Evolutionary conservation across 2,113 vertebrate species (phyloP).

Genomic region (Gasterosteus nipponicus): DNA sequence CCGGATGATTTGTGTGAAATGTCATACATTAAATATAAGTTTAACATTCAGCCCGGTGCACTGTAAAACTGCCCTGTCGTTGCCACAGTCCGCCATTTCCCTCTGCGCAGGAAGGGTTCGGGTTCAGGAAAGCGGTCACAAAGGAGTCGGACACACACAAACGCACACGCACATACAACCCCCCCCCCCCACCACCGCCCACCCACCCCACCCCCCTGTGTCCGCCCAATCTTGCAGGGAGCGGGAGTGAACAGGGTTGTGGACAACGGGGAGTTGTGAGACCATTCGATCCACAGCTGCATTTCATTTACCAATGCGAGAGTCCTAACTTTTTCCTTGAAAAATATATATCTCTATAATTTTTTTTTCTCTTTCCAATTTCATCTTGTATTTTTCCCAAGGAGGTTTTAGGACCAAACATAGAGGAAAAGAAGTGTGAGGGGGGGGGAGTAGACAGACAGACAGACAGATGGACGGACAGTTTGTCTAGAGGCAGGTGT

Average conservation of each 20-base stretch:
- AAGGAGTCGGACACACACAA: constrained; percentile 74
- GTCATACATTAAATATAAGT: constrained; percentile 91
- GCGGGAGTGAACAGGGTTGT: constrained; percentile 29
- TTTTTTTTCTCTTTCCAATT: constrained; percentile 63
- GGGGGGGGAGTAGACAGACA: constrained; percentile 27
- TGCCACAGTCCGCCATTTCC: constrained; percentile 80
- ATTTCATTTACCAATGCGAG: constrained; percentile 79
- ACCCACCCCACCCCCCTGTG: constrained; percentile 64
- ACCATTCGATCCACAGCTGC: constrained; percentile 78
- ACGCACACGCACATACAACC: constrained; percentile 32
- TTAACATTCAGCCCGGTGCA: constrained; percentile 85
- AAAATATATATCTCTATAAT: constrained; percentile 63
- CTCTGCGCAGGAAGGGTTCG: constrained; percentile 72
- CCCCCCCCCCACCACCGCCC: constrained; percentile 59
- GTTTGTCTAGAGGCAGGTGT: constrained; percentile 77
- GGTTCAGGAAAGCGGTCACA: constrained; percentile 82
- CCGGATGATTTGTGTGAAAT: constrained; percentile 89
- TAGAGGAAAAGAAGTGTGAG: constrained; percentile 12
- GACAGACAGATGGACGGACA: constrained; percentile 59
- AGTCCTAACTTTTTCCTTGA: constrained; percentile 65
- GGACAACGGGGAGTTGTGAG: constrained; percentile 63
- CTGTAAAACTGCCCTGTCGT: constrained; percentile 84
- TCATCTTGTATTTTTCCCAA: constrained; percentile 62
- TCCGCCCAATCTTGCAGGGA: constrained; percentile 74
- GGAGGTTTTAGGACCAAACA: constrained; percentile 57